A percentile compares a stretch with the other conserved stretches of the same genome.
Evolutionary conservation across 2,113 vertebrate genomes (phyloP).

Genomic region (Charina bottae): DNA sequence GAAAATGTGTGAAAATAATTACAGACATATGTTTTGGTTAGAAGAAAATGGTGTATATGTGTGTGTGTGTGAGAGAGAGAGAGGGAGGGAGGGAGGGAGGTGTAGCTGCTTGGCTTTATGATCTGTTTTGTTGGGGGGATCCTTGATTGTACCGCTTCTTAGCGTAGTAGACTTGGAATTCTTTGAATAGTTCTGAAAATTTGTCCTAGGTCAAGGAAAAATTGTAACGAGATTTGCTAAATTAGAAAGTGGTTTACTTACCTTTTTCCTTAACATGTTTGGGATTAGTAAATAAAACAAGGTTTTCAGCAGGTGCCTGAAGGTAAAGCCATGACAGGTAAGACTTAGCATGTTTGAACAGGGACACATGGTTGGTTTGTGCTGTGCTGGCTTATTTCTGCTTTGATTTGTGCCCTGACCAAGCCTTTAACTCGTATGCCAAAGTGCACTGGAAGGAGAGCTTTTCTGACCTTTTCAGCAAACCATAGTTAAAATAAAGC

Average conservation of each 20-base stretch:
- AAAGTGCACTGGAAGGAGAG: background rate
- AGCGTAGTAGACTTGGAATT: conserved; percentile 52
- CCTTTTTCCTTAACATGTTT: background rate
- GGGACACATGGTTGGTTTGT: too few relatives aligned
- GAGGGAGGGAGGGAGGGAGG: background rate
- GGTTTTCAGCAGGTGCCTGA: background rate
- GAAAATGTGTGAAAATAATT: background rate
- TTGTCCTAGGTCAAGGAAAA: conserved; percentile 23
- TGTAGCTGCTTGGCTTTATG: conserved; percentile 20
- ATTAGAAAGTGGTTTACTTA: background rate
- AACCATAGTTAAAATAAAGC: background rate
- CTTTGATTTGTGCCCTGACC: background rate
- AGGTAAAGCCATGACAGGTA: background rate
- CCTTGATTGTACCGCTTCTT: conserved; percentile 25
- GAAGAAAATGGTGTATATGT: background rate
- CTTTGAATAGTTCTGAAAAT: conserved; percentile 46
- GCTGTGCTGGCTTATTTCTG: background rate
- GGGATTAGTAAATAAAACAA: background rate
- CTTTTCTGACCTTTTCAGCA: background rate
- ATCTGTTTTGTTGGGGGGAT: conserved; percentile 25
- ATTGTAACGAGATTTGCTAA: background rate
- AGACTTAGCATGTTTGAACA: too few relatives aligned
- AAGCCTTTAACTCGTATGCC: background rate
- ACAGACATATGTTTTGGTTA: background rate
- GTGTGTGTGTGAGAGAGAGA: background rate